Evolutionary conservation across 1,140 invertebrate genomes (phyloP), one percentile per base, ranked within the genome.

Genomic region (Mesaphorura yosii): DNA sequence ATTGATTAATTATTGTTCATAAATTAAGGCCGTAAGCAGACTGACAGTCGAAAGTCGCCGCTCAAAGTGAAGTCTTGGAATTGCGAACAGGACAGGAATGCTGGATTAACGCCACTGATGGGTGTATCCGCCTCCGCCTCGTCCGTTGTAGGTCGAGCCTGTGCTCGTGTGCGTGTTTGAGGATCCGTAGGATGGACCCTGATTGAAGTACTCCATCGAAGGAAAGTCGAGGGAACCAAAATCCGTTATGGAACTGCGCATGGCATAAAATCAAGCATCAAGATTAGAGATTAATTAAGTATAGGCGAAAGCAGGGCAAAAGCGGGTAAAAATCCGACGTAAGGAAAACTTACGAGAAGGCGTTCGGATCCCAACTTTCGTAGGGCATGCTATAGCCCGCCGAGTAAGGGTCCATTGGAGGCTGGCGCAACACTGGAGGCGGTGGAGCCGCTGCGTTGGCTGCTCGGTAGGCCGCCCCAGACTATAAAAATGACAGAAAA

Each of bases 201-300:
- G 46, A 22, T 48, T 48, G 23, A 48, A 48, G 28, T 48, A 48
- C 19, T 48, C 46, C 46, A 48, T 48, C 15, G 46, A 48, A 4
- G 46, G 46, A 22, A 7, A 48, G 3, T 48, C 46, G 7, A 48
- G 46, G n/a, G 46, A 27, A 20, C 28, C 19, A 31, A 48, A 48
- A 37, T 48, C 46, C n/a, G 40, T 20, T 17, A 34, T 10, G 10
- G 31, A 34, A 34, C 10, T 34, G 10, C 31, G 10, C n/a, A 34
- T n/a, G 31, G n/a, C 31, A 34, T 34, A n/a, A 10, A n/a, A 34
- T 34, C n/a, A 34, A 34, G 31, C n/a, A 10, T 10, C 31, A 34
- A 34, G 10, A 10, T 10, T 10, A 10, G n/a, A 34, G n/a, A 34
- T 10, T 10, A 34, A 34, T 10, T n/a, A 34, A 34, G 10, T 10